Base-by-base conservation (phyloP, 2,113 vertebrate genomes). In the Colistium nudipinnis region DNA sequence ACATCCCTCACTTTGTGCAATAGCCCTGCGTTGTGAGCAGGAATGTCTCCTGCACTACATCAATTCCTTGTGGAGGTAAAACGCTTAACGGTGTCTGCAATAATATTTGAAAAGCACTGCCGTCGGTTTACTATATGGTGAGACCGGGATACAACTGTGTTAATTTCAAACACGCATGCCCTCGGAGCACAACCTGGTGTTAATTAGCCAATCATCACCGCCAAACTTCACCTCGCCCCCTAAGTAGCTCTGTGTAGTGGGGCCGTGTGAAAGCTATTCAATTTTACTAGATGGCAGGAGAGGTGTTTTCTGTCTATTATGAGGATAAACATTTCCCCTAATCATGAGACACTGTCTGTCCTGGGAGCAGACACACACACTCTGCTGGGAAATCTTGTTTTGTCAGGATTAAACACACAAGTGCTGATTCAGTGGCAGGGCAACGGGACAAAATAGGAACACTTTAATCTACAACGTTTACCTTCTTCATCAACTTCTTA, bases 401-500 rank as follows among this genome's bases (percentile, higher is more conserved):
- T 20, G n/a, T 10, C 9, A 7, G 19, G 19, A 20, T 12, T 45
- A 19, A 14, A 12, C 45, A 14, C 10, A 10, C 11, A 24, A 12
- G 11, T 12, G 1, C 19, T 9, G 9, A 30, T 38, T n/a, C 6
- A 8, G 31, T 8, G 16, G 11, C 16, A 1, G 25, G 11, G 22
- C 2, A 28, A 48, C 5, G 13, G 5, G 10, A 25, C 28, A 44
- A 27, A 12, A 67, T 27, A 7, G 14, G 22, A 11, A 24, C 6
- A 24, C 14, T 12, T 7, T 4, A 51, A n/a, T 28, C 10, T 41
- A 1, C 13, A 17, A 4, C 16, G 8, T 63, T 24, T 2, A 35
- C 6, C 13, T 24, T 27, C 12, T 36, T 13, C 2, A 60, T 57
- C 3, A 47, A 30, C 30, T 13, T 70, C 93, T 91, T 70, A 98